These are phyloP conservation scores for Nansenia antarctica DNA, from an alignment of 2,113 vertebrate genomes.

Conservation along the genomic window DNA sequence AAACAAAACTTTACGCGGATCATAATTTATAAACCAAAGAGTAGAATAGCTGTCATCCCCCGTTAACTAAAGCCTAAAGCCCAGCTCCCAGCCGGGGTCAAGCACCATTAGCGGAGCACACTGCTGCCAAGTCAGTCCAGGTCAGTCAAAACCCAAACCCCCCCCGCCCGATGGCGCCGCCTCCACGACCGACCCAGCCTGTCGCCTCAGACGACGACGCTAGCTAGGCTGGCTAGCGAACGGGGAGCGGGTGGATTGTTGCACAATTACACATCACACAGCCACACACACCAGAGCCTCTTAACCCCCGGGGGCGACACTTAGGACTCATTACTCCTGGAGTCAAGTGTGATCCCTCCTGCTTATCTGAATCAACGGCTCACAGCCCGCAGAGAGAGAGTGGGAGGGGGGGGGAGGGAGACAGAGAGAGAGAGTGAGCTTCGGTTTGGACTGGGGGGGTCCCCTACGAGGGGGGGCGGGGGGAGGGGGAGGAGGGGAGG, in stretches of 20 bases:
- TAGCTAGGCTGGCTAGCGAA: not conserved
- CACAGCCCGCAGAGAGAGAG: too few relatives aligned
- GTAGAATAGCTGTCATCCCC: too few relatives aligned
- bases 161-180: not conserved
- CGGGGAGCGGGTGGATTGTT: too few relatives aligned
- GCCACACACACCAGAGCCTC: slow-evolving; percentile 58
- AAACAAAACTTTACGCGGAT: too few relatives aligned
- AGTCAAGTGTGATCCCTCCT: slow-evolving; percentile 68
- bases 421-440: too few relatives aligned
- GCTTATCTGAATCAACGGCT: slow-evolving; percentile 63
- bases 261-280: slow-evolving; percentile 67
- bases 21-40: too few relatives aligned
- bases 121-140: slow-evolving; percentile 64
- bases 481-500: too few relatives aligned
- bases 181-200: too few relatives aligned
- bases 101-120: slow-evolving; percentile 64
- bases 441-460: too few relatives aligned
- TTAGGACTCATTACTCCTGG: slow-evolving; percentile 68
- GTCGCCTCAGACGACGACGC: not conserved
- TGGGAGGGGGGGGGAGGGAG: too few relatives aligned
- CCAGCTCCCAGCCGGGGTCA: slow-evolving; percentile 42
- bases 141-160: slow-evolving; percentile 43
- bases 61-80: too few relatives aligned
- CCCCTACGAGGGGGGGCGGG: too few relatives aligned
- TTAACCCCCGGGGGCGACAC: slow-evolving; percentile 65